A percentile compares a stretch with the other conserved stretches of the same genome.
These are phyloP conservation scores for Drosophila baimaii DNA, from an alignment of 1,140 invertebrate genomes.

Conservation along the genomic window DNA sequence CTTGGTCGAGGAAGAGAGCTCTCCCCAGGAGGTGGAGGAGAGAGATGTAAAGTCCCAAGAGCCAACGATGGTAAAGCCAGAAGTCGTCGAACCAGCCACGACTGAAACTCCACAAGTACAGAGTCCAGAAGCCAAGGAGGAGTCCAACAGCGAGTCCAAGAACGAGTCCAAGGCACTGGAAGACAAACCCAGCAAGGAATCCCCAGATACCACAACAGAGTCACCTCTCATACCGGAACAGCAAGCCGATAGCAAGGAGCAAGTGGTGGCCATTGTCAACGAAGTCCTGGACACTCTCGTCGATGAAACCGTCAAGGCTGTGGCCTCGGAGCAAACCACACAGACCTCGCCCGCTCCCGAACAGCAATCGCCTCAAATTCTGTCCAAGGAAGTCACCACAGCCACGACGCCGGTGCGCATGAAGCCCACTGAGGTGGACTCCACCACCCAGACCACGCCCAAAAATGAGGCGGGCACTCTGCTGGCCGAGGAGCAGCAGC, in stretches of 20 bases:
- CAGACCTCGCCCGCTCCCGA: constrained; percentile 53
- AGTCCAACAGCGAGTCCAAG: not conserved
- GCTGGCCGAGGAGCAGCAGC: constrained; percentile 33
- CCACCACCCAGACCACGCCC: constrained; percentile 79
- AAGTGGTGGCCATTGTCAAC: constrained; percentile 70
- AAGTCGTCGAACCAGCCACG: not conserved
- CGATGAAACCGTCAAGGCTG: constrained; percentile 67
- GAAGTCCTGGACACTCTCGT: constrained; percentile 70
- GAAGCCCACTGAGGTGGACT: constrained; percentile 74
- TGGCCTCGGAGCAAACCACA: constrained; percentile 58
- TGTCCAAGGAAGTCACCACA: constrained; percentile 20
- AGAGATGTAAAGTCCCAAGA: not conserved
- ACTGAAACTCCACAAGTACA: not conserved
- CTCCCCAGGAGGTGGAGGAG: too few relatives aligned
- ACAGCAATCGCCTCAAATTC: constrained; percentile 10
- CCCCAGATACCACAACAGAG: not conserved
- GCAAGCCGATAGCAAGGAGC: constrained; percentile 36
- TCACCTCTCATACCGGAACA: not conserved
- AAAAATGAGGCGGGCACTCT: constrained; percentile 66
- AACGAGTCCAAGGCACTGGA: not conserved
- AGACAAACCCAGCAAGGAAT: not conserved
- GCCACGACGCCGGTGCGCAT: constrained; percentile 26
- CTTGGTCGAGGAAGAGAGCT: constrained; percentile 26
- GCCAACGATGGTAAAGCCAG: not conserved
- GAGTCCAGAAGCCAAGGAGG: not conserved